Evolutionary conservation across 2,113 vertebrate genomes (phyloP).

Genomic region (Gallinago media): DNA sequence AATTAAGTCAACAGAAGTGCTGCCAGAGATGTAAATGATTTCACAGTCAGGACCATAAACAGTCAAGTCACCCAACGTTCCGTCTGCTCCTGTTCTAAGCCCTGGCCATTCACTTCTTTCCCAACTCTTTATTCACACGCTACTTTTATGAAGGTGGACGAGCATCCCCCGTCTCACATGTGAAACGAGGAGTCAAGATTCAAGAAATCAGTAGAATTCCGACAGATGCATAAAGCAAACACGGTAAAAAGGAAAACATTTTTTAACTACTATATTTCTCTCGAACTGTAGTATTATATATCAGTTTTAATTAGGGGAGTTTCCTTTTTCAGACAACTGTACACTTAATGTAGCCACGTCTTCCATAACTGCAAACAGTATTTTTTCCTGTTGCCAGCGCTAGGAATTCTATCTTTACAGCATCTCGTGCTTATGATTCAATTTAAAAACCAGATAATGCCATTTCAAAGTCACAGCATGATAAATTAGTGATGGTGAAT

Average conservation of each 20-base stretch:
- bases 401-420: not conserved
- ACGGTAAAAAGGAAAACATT: not conserved
- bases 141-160: not conserved
- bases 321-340: not conserved
- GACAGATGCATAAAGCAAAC: not conserved
- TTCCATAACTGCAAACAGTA: not conserved
- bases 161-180: not conserved
- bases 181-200: not conserved
- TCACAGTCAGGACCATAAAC: not conserved
- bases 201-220: not conserved
- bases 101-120: not conserved
- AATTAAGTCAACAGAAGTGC: not conserved
- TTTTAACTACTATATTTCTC: not conserved
- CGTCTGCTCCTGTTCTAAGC: not conserved
- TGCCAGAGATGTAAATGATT: not conserved
- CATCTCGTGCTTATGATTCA: not conserved
- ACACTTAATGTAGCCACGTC: fast-evolving
- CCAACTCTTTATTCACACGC: not conserved
- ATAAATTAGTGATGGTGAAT: not conserved
- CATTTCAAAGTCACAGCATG: not conserved
- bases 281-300: not conserved
- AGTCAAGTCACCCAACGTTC: not conserved
- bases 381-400: not conserved
- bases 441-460: not conserved
- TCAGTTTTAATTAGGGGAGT: not conserved